These are phyloP conservation scores for Poeciliopsis occidentalis DNA, from an alignment of 2,113 vertebrate species.

Conservation along the genomic window DNA sequence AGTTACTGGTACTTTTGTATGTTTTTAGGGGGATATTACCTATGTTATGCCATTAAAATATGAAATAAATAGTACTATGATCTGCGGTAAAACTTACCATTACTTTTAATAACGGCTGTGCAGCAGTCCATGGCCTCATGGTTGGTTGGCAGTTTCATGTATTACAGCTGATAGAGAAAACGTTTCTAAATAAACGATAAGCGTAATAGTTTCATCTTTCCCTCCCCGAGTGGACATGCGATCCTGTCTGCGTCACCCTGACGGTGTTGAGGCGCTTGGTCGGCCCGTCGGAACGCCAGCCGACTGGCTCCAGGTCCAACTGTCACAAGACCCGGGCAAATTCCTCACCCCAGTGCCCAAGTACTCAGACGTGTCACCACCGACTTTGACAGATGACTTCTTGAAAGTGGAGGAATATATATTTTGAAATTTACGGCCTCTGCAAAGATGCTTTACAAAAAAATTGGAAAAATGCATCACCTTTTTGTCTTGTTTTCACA, in stretches of 20 bases:
- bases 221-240: slow-evolving; percentile 13
- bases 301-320: slow-evolving; percentile 78
- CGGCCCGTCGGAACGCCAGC: slow-evolving; percentile 62
- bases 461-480: not conserved
- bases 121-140: slow-evolving; percentile 45
- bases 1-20: slow-evolving; percentile 59
- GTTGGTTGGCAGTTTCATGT: slow-evolving; percentile 30
- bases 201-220: slow-evolving; percentile 32
- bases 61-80: slow-evolving; percentile 63
- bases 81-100: slow-evolving; percentile 51
- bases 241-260: slow-evolving; percentile 26
- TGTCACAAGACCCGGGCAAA: slow-evolving; percentile 79
- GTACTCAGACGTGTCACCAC: slow-evolving; percentile 73
- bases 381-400: slow-evolving; percentile 74
- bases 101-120: slow-evolving; percentile 51
- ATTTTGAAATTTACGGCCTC: slow-evolving; percentile 62
- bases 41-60: slow-evolving; percentile 65
- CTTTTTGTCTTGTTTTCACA: not conserved
- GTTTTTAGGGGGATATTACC: slow-evolving; percentile 71
- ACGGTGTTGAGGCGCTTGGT: slow-evolving; percentile 34
- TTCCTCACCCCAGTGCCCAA: slow-evolving; percentile 81
- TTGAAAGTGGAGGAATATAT: slow-evolving; percentile 64
- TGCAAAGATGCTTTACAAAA: not conserved
- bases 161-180: slow-evolving; percentile 40
- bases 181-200: slow-evolving; percentile 38